A percentile compares a stretch with the other conserved stretches of the same genome.
These are phyloP conservation scores for Tiliacea aurago DNA, from an alignment of 2,888 invertebrate species.

Conservation along the genomic window DNA sequence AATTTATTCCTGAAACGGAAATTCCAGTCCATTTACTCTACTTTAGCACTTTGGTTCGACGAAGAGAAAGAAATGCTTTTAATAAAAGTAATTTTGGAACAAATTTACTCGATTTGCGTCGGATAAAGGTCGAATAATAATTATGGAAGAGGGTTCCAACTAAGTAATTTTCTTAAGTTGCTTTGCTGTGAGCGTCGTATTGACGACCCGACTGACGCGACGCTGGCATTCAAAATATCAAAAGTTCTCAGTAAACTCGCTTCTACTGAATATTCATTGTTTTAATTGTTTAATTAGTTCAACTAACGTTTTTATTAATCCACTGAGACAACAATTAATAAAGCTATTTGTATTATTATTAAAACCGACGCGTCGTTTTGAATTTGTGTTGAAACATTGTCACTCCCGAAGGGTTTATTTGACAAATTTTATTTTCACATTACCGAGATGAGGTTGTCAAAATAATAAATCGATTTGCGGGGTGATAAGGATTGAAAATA, in stretches of 20 bases:
- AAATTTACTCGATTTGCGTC: constrained; percentile 85
- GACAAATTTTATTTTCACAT: constrained; percentile 54
- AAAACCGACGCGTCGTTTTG: constrained; percentile 30
- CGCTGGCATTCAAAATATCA: constrained; percentile 73
- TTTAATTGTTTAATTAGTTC: constrained; percentile 70
- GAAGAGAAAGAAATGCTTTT: constrained; percentile 87
- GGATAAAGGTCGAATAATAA: constrained; percentile 88
- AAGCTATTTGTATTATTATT: constrained; percentile 45
- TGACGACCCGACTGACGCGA: constrained; percentile 54
- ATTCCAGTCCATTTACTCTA: constrained; percentile 88
- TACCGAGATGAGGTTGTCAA: constrained; percentile 49
- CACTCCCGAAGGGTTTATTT: constrained; percentile 38
- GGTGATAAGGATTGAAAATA: constrained; percentile 27
- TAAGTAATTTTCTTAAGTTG: constrained; percentile 82
- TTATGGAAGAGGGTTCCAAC: constrained; percentile 75
- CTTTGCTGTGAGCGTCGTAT: constrained; percentile 72
- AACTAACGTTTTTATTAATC: constrained; percentile 66
- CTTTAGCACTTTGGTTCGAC: constrained; percentile 86
- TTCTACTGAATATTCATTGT: constrained; percentile 75
- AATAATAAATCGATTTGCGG: constrained; percentile 55
- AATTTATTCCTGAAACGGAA: constrained; percentile 86
- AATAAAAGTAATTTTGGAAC: constrained; percentile 88
- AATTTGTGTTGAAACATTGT: constrained; percentile 51
- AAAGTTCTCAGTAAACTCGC: constrained; percentile 69
- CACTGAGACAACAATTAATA: constrained; percentile 58